Base-by-base conservation (phyloP, 2,797 vertebrate genomes). In the Odontamblyopus lacepedii region DNA sequence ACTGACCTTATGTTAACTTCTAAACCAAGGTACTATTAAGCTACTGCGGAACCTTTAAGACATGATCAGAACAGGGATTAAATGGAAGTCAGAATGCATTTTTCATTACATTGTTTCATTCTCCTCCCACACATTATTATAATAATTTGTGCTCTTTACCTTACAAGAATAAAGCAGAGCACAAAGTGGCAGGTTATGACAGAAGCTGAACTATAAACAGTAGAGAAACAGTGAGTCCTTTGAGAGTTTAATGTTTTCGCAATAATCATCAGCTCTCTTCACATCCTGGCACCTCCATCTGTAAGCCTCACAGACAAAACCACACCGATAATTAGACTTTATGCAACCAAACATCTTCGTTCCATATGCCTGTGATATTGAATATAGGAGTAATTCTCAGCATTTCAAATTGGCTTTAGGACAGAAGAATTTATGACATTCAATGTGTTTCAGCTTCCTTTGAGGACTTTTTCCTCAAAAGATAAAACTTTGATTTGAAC, bases 241-340 rank as follows among this genome's bases (percentile, higher is more conserved):
- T 62, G 68, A 73, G 60, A 55, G n/a, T 83, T 76, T 67, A 50
- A 1, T 9, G 35, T 73, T 75, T 55, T 51, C 35, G 9, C 1
- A 63, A 79, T 81, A 80, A 83, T 88, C 67, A 87, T 57, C 67
- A 51, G 70, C 60, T 59, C 65, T 30, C 26, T 71, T 90, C 51
- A 48, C 75, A 76, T 64, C 32, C 13, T 5, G 2, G 70, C 74
- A 76, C 64, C 53, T 72, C 57, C 38, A 0, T 77, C 73, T 50
- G 7, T 75, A 32, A 38, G 29, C 29, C 51, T 35, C 65, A 11
- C 78, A 85, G 63, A 7, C 35, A 41, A 57, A 19, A 23, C 11
- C 57, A 53, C 3, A 16, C 38, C 67, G 69, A 76, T 85, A 38
- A 26, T 26, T 23, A 18, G 51, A 64, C 50, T 70, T 57, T 56